Evolutionary conservation across 2,113 vertebrate genomes (phyloP), one percentile per base, ranked within the genome.

Genomic region (Archocentrus centrarchus): DNA sequence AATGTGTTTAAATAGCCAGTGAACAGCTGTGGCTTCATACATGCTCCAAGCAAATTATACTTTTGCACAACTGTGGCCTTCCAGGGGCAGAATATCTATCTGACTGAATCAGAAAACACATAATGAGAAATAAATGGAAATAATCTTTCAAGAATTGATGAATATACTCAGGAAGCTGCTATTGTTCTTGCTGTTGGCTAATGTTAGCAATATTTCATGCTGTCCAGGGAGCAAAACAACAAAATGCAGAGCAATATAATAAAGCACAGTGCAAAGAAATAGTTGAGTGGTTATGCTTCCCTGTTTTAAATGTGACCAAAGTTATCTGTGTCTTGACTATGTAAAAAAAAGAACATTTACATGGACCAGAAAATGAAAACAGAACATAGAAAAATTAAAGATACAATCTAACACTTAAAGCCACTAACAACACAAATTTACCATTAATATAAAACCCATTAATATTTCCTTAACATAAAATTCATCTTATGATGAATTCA

Each of bases 171-270:
- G 77, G 53, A 24, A 80, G 76, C 59, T 76, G 73, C 63, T 86
- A 64, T n/a, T 84, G 75, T 58, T 62, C 44, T 37, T 61, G 27
- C 20, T 80, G 82, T 64, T 57, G 80, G 73, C 84, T 79, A 83
- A 88, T 77, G 77, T 81, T 68, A 18, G 86, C 61, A 55, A 88
- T 88, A 75, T 80, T 77, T 89, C 90, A 89, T 77, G 24, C 77
- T 76, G 73, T 77, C 85, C 57, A 20, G 41, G 53, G 59, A 86
- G 55, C 44, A 61, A 78, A 75, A 79, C 70, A 57, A 81, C 11
- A 57, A 11, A 55, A 86, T 39, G 30, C 27, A 3, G 17, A 39
- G 44, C 13, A 63, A 37, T 24, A 78, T 44, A 77, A 44, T 41
- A 70, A 81, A 15, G 14, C 59, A 41, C 24, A 24, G 22, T 15